Evolutionary conservation across 1,140 invertebrate species (phyloP).

Genomic region (Stenopsyche tienmushanensis): DNA sequence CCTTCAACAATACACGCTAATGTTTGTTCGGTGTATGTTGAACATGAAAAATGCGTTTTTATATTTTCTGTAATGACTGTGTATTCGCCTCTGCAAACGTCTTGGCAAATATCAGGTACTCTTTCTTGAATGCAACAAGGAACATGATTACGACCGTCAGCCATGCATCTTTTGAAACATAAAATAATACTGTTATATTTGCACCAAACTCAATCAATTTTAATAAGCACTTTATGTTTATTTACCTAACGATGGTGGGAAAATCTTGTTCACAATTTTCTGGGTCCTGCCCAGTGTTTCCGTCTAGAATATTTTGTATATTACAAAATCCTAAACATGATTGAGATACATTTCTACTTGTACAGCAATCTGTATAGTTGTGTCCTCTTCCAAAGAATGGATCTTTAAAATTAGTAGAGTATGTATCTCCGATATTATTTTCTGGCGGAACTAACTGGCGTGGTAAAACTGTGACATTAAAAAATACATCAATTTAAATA

Average conservation of each 20-base stretch:
- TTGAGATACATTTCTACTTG: conserved; percentile 64
- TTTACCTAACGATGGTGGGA: conserved; percentile 67
- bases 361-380: conserved; percentile 77
- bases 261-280: conserved; percentile 77
- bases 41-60: conserved; percentile 80
- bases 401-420: conserved; percentile 53
- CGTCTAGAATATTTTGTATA: conserved; percentile 77
- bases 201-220: background rate
- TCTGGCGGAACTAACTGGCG: conserved; percentile 49
- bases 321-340: conserved; percentile 78
- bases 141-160: conserved; percentile 79
- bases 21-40: conserved; percentile 76
- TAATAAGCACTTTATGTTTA: background rate
- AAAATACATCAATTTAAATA: too few relatives aligned
- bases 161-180: conserved; percentile 58
- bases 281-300: conserved; percentile 73
- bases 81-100: conserved; percentile 82
- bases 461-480: conserved; percentile 25
- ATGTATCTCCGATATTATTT: conserved; percentile 49
- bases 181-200: background rate
- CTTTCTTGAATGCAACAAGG: conserved; percentile 78
- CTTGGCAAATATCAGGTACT: conserved; percentile 81
- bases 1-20: conserved; percentile 79
- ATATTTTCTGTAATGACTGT: conserved; percentile 81
- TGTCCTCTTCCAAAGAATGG: conserved; percentile 48